Evolutionary conservation across 2,797 vertebrate genomes (phyloP).

Genomic region (Cryptoblepharus egeriae): DNA sequence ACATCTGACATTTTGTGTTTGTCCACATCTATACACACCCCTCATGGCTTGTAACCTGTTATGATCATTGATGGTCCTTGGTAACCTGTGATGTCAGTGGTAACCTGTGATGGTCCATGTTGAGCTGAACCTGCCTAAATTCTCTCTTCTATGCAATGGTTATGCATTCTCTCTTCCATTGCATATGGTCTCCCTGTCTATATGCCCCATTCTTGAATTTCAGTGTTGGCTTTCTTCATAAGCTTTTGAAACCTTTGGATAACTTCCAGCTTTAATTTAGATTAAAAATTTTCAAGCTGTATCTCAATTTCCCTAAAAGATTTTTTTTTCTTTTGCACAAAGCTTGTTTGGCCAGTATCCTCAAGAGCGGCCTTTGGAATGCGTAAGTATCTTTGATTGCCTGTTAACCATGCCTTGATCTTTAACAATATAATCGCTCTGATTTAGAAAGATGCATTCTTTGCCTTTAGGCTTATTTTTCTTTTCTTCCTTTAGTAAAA

Average conservation of each 20-base stretch:
- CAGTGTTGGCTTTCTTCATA: not conserved
- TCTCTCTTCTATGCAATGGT: no score
- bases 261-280: not conserved
- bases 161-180: no score
- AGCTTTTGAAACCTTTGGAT: not conserved
- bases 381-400: rapidly evolving
- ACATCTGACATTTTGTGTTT: no score
- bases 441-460: slow-evolving; percentile 25
- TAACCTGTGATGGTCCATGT: no score
- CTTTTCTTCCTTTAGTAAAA: not conserved
- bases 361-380: slow-evolving; percentile 1
- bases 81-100: no score
- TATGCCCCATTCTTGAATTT: not conserved
- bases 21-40: no score
- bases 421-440: slow-evolving; percentile 15
- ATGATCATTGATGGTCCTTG: no score
- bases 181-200: no score
- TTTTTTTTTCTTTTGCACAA: not conserved
- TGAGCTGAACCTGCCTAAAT: no score
- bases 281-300: not conserved
- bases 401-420: not conserved
- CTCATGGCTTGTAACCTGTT: no score
- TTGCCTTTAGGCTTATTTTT: slow-evolving; percentile 11
- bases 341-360: not conserved
- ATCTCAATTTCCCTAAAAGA: not conserved